A percentile compares a stretch with the other conserved stretches of the same genome.
These are phyloP conservation scores for Plutella xylostella DNA, from an alignment of 2,888 invertebrate genomes.

Conservation along the genomic window DNA sequence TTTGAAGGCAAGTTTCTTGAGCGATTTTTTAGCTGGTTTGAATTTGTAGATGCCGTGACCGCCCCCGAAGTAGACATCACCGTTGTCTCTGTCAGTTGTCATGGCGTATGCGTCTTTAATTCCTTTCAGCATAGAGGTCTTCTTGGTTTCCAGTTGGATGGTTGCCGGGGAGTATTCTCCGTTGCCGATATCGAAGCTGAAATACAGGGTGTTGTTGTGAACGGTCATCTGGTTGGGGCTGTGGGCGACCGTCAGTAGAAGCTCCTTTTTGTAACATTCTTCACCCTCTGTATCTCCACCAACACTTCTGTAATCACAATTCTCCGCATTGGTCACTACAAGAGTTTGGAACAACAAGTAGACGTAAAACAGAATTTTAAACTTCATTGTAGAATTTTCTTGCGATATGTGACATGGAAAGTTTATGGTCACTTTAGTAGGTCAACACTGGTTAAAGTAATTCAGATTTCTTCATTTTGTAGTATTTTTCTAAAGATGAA, in stretches of 20 bases:
- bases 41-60: slow-evolving; percentile 51
- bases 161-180: slow-evolving; percentile 46
- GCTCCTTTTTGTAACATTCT: slow-evolving; percentile 44
- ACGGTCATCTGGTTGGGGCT: slow-evolving; percentile 52
- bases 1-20: slow-evolving; percentile 32
- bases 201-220: slow-evolving; percentile 40
- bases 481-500: too few relatives aligned
- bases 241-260: slow-evolving; percentile 33
- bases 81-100: slow-evolving; percentile 26
- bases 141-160: slow-evolving; percentile 34
- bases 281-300: too few relatives aligned
- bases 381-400: too few relatives aligned
- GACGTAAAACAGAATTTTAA: too few relatives aligned
- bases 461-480: too few relatives aligned
- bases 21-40: slow-evolving; percentile 24
- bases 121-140: slow-evolving; percentile 41
- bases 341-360: too few relatives aligned
- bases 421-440: too few relatives aligned
- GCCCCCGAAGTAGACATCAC: slow-evolving; percentile 49
- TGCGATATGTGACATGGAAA: too few relatives aligned
- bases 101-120: slow-evolving; percentile 53
- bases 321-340: too few relatives aligned
- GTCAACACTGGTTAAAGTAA: too few relatives aligned
- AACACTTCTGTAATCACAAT: too few relatives aligned
- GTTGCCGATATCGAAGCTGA: slow-evolving; percentile 49